A percentile compares a stretch with the other conserved stretches of the same genome.
phyloP scores from a whole-genome alignment of 2,888 invertebrate genomes.

The Rhamnusium bicolor region DNA sequence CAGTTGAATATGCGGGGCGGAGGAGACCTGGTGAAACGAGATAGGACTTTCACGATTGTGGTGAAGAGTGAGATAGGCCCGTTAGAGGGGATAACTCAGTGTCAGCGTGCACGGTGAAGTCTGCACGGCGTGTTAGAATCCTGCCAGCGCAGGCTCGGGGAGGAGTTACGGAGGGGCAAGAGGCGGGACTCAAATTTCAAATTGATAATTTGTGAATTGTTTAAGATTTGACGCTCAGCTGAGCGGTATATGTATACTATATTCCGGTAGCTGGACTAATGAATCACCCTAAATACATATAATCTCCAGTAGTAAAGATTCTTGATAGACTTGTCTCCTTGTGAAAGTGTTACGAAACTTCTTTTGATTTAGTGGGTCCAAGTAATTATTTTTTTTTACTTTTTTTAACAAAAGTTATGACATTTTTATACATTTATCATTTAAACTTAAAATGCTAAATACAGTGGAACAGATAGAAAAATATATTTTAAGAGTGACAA shows the following conservation, averaged over 20 bases:
- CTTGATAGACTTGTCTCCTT: constrained; percentile 31
- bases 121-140: constrained; percentile 60
- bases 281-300: constrained; percentile 56
- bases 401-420: not conserved
- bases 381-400: not conserved
- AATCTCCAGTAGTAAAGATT: constrained; percentile 32
- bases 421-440: not conserved
- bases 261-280: constrained; percentile 65
- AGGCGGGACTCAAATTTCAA: constrained; percentile 68
- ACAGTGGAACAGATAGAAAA: too few relatives aligned
- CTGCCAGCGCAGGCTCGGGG: constrained; percentile 68
- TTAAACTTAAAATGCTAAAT: too few relatives aligned
- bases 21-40: constrained; percentile 50
- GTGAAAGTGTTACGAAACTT: constrained; percentile 22
- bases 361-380: constrained; percentile 2
- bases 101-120: constrained; percentile 59
- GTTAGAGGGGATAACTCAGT: constrained; percentile 61
- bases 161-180: constrained; percentile 65
- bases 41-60: constrained; percentile 37
- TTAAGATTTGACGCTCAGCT: constrained; percentile 71
- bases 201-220: constrained; percentile 72
- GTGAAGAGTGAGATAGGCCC: constrained; percentile 57
- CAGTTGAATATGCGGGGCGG: constrained; percentile 60
- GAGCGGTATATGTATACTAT: constrained; percentile 61
- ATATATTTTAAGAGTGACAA: too few relatives aligned